Base-by-base conservation (phyloP, 1,140 invertebrate species). In the Diploscapter pachys region DNA sequence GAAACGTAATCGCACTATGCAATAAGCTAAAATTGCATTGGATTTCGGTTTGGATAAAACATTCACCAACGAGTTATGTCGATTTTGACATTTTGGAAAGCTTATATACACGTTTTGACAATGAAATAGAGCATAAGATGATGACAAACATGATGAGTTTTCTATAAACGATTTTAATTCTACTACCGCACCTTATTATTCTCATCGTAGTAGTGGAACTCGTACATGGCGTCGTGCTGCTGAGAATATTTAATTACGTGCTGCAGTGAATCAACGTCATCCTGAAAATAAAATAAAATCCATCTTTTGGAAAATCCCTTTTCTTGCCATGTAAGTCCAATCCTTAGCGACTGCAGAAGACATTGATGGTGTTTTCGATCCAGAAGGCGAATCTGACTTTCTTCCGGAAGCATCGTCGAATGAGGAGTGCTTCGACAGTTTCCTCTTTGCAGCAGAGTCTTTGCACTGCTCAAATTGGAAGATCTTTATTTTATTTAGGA, bases 171-270 rank as follows among this genome's bases (percentile, higher is more conserved):
- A 51, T 9, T 54, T 62, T 13, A 66, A 66, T n/a, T n/a, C 62
- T 51, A 50, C 5, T 52, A 56, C 48, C 5, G 50, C 31, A 76
- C 70, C 57, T 76, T 59, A 56, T 81, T 77, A 50, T 81, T 79
- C 57, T 83, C 82, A 71, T 83, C 81, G 51, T 67, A 73, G 66
- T 84, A 83, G 56, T 82, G 75, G 63, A 75, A 83, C 6, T 71
- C 66, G 48, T 84, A 76, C 2, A 84, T 56, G 4, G 83, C 82
- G 11, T 84, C 83, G 9, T 81, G 81, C 9, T 64, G 55, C 68
- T 76, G 66, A 51, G 75, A 79, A 59, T 78, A 85, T n/a, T 83
- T 57, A 4, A 81, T 68, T 4, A 83, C 65, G 57, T 75, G 69
- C 9, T 73, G 57, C 8, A 77, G 69, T 5, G 81, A 79, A 59